phyloP scores from a whole-genome alignment of 2,888 invertebrate genomes.

The Cotesia congregata region DNA sequence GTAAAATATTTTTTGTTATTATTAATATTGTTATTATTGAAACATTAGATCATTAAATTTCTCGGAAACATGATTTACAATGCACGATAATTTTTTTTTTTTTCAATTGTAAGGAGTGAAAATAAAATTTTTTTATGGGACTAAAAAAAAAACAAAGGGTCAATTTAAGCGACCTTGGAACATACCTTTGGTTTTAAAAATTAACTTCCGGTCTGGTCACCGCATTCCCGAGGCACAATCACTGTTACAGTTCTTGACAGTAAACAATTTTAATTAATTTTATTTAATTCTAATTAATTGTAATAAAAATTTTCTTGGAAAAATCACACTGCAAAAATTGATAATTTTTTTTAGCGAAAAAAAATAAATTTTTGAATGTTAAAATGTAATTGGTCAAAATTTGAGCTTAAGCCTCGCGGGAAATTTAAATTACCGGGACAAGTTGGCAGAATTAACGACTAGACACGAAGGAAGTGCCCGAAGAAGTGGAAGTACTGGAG shows the following conservation, averaged over 20 bases:
- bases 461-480: constrained; percentile 29
- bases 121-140: background rate
- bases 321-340: no score
- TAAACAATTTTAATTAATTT: background rate
- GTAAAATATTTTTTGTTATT: background rate
- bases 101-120: background rate
- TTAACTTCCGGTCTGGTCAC: background rate
- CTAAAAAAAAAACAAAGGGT: background rate
- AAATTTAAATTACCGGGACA: background rate
- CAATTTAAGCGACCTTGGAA: background rate
- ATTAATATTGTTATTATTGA: background rate
- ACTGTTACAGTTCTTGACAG: background rate
- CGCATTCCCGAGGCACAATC: background rate
- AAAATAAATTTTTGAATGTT: background rate
- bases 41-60: background rate
- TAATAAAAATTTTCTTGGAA: no score
- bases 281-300: background rate
- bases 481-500: background rate
- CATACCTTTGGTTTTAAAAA: background rate
- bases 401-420: background rate
- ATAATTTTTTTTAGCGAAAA: background rate
- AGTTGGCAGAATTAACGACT: background rate
- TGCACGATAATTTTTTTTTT: background rate
- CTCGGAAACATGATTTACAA: background rate
- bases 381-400: background rate